Percentiles rank a stretch among this genome's conserved stretches.
These are phyloP conservation scores for Apamea monoglypha DNA, from an alignment of 2,888 invertebrate genomes.

Conservation along the genomic window DNA sequence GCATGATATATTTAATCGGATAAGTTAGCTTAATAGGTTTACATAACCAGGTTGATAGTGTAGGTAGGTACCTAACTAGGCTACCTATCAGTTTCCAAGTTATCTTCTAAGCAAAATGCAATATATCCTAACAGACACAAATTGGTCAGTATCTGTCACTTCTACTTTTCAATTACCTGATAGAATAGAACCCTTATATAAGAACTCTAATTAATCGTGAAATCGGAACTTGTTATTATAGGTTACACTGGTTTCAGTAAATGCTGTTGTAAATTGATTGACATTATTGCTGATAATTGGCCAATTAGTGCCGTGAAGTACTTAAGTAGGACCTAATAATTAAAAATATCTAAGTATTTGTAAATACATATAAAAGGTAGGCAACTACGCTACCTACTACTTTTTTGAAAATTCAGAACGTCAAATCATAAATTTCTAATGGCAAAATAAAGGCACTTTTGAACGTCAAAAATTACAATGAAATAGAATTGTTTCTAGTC, in stretches of 20 bases:
- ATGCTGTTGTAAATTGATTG: constrained; percentile 34
- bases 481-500: too few species aligned
- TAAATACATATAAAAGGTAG: not conserved
- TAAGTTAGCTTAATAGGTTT: constrained; percentile 39
- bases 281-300: constrained; percentile 20
- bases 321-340: not conserved
- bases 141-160: constrained; percentile 46
- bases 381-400: not conserved
- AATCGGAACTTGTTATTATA: constrained; percentile 28
- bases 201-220: constrained; percentile 35
- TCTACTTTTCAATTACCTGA: constrained; percentile 45
- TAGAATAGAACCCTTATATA: constrained; percentile 28
- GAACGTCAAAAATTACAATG: too few species aligned
- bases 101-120: constrained; percentile 45
- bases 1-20: constrained; percentile 41
- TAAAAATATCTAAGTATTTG: not conserved
- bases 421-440: too few species aligned
- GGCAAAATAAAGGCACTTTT: too few species aligned
- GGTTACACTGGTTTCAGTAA: constrained; percentile 25
- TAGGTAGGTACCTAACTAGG: constrained; percentile 12
- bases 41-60: constrained; percentile 36
- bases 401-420: not conserved
- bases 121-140: constrained; percentile 46
- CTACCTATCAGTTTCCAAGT: constrained; percentile 28
- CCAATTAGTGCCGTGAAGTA: not conserved